phyloP scores from a whole-genome alignment of 2,113 vertebrate species.

The Spea bombifrons region DNA sequence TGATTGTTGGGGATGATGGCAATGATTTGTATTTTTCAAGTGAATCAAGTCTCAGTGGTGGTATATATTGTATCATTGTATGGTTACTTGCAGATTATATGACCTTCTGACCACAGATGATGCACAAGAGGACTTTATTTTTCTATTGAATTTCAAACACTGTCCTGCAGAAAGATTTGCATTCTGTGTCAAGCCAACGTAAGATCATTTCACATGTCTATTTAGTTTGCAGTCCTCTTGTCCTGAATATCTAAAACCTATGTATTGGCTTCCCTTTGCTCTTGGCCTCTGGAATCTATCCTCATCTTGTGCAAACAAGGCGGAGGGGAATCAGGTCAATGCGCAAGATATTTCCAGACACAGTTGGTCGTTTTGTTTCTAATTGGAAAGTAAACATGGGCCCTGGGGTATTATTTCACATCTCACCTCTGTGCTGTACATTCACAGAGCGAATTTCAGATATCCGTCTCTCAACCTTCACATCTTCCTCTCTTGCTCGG shows the following conservation, averaged over 20 bases:
- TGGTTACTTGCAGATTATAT: neutral
- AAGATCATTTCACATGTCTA: conserved; percentile 6
- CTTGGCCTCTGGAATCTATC: conserved; percentile 27
- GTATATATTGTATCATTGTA: neutral
- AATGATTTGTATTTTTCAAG: neutral
- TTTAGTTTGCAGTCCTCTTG: conserved; percentile 4
- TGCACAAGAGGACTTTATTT: neutral
- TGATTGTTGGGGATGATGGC: no score
- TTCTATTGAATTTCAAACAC: neutral
- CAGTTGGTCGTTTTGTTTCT: conserved; percentile 44
- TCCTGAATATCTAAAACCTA: neutral
- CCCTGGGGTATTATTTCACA: conserved; percentile 45
- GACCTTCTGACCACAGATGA: neutral
- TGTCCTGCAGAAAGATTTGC: neutral
- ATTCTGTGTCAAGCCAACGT: neutral
- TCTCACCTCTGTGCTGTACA: conserved; percentile 39
- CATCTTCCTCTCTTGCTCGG: conserved; percentile 2
- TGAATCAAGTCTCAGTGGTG: neutral
- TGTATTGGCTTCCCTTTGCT: conserved; percentile 6
- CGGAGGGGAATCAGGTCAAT: conserved; percentile 40
- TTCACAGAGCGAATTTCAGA: conserved; percentile 32
- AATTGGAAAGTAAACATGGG: conserved; percentile 45
- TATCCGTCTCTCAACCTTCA: conserved; percentile 39
- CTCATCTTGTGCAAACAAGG: conserved; percentile 39
- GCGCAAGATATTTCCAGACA: conserved; percentile 33